A percentile compares a stretch with the other conserved stretches of the same genome.
These are phyloP conservation scores for Teleogryllus occipitalis DNA, from an alignment of 1,140 invertebrate genomes.

Conservation along the genomic window DNA sequence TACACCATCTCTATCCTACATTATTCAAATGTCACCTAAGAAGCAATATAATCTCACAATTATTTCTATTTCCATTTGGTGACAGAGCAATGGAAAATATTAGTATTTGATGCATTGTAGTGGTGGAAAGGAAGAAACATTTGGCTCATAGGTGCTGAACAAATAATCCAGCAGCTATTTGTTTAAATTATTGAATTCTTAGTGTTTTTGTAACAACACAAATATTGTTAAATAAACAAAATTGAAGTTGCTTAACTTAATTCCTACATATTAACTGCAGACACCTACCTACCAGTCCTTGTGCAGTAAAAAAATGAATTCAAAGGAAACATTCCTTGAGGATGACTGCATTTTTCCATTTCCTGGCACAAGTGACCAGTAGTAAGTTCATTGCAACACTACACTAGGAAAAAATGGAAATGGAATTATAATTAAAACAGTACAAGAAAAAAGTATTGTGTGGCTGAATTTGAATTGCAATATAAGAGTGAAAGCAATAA, in stretches of 20 bases:
- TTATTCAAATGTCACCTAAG: neutral
- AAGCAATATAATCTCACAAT: neutral
- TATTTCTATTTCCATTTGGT: neutral
- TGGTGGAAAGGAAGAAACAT: neutral
- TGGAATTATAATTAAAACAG: neutral
- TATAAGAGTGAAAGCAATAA: neutral
- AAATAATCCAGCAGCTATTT: neutral
- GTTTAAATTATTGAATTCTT: neutral
- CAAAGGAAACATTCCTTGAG: neutral
- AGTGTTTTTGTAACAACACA: constrained; percentile 5
- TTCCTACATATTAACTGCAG: neutral
- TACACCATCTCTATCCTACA: neutral
- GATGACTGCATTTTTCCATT: neutral
- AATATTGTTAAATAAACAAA: neutral
- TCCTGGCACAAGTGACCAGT: neutral
- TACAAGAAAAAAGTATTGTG: neutral
- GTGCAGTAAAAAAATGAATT: neutral
- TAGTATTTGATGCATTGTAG: neutral
- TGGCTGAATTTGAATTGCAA: neutral
- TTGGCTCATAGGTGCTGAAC: neutral
- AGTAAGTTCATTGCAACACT: neutral
- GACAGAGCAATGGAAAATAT: neutral
- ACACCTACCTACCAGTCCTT: neutral
- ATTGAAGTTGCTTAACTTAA: neutral
- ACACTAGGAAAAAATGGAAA: neutral